phyloP scores from a whole-genome alignment of 1,140 invertebrate genomes.

The Bombus balteatus region DNA sequence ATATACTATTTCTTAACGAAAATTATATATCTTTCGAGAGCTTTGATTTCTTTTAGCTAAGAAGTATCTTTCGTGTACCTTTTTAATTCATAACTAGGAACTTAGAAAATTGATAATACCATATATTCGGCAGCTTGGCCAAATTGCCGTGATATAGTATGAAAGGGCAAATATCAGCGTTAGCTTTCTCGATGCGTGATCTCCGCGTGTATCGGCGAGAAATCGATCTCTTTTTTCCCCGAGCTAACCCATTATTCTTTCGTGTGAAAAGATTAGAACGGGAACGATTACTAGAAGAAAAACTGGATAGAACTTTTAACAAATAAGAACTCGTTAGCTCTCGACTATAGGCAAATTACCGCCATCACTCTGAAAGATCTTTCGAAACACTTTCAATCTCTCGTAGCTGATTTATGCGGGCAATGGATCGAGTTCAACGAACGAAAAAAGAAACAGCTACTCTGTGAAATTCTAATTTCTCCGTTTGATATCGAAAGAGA shows the following conservation, averaged over 20 bases:
- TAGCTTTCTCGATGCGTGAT: no score
- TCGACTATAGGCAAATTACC: not conserved
- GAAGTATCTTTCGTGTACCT: no score
- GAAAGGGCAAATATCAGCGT: no score
- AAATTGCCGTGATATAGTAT: no score
- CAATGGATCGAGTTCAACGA: not conserved
- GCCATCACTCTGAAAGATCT: not conserved
- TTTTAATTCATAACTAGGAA: no score
- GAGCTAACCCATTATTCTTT: not conserved
- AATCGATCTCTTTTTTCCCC: no score
- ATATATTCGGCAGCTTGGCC: no score
- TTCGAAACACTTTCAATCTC: not conserved
- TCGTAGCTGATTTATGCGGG: not conserved
- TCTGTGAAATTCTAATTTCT: not conserved
- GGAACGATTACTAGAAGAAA: not conserved
- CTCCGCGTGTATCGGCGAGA: no score
- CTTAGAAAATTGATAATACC: no score
- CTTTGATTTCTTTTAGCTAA: no score
- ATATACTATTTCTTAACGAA: not conserved
- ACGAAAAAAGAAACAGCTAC: not conserved
- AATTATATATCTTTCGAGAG: no score
- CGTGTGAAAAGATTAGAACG: not conserved
- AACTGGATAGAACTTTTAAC: not conserved
- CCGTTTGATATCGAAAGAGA: not conserved
- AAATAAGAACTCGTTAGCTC: not conserved